Conservation (phyloP, 2,888 invertebrate genomes). For the Chaetoderma sp. region DNA sequence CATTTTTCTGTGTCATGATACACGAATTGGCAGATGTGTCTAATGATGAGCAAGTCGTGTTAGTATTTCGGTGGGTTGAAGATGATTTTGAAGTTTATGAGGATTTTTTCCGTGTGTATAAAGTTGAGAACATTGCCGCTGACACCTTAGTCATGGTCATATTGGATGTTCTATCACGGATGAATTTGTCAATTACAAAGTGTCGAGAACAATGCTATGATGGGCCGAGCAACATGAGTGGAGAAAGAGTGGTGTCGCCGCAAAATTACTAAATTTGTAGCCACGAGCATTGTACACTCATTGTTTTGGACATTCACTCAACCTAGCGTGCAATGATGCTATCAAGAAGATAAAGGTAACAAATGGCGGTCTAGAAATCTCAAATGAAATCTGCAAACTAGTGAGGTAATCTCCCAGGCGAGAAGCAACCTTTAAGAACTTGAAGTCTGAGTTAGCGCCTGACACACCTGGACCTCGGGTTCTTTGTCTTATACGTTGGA, state of each 20-base stretch:
- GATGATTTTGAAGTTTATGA: not conserved
- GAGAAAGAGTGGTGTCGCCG: too few species aligned
- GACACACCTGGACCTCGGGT: constrained; percentile 30
- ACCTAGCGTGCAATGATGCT: constrained; percentile 29
- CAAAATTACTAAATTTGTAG: constrained; percentile 1
- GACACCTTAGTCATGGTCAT: not conserved
- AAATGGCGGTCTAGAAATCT: constrained; percentile 29
- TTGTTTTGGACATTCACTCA: constrained; percentile 36
- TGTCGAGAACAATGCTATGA: constrained; percentile 3
- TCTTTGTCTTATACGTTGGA: constrained; percentile 34
- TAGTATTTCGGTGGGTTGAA: not conserved
- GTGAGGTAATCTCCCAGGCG: constrained; percentile 35
- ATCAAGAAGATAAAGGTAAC: constrained; percentile 22
- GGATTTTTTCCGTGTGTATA: constrained; percentile 25
- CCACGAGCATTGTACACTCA: constrained; percentile 31
- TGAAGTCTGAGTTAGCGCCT: constrained; percentile 28
- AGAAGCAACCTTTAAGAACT: constrained; percentile 22
- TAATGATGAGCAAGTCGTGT: not conserved
- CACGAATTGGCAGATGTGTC: not conserved
- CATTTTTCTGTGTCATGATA: not conserved
- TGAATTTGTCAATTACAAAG: not conserved
- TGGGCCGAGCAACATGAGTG: not conserved
- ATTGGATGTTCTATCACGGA: not conserved
- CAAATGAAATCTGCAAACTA: constrained; percentile 34
- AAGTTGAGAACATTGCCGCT: not conserved